A percentile compares a stretch with the other conserved stretches of the same genome.
phyloP scores from a whole-genome alignment of 1,140 invertebrate genomes.

The Hormaphis cornu region DNA sequence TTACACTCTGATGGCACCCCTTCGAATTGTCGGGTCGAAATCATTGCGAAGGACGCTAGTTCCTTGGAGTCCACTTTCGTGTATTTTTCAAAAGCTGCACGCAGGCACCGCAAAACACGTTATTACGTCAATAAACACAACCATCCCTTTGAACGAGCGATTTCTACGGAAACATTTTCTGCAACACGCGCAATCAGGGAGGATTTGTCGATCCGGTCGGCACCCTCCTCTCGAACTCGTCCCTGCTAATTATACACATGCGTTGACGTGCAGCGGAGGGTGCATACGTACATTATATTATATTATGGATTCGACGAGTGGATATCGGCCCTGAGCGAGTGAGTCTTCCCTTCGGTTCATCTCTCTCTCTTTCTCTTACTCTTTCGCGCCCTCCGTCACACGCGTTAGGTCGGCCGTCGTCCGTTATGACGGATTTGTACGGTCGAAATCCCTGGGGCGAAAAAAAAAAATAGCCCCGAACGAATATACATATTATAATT shows the following conservation, averaged over 20 bases:
- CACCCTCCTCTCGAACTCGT: conserved; percentile 2
- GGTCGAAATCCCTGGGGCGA: not conserved
- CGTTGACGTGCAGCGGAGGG: not conserved
- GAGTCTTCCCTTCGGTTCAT: not conserved
- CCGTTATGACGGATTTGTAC: not conserved
- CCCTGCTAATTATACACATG: conserved; percentile 15
- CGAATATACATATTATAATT: not conserved
- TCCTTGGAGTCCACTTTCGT: too few relatives aligned
- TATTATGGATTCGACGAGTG: not conserved
- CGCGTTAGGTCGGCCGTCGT: too few relatives aligned
- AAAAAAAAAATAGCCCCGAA: not conserved
- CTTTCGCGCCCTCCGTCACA: not conserved
- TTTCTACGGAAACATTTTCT: too few relatives aligned
- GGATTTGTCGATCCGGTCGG: not conserved
- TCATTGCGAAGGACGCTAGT: too few relatives aligned
- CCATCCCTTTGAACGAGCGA: too few relatives aligned
- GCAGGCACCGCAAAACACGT: too few relatives aligned
- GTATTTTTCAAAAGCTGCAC: too few relatives aligned
- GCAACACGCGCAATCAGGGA: not conserved
- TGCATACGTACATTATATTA: too few relatives aligned
- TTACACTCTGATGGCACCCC: too few relatives aligned
- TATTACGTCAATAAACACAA: too few relatives aligned
- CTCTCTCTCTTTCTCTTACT: not conserved
- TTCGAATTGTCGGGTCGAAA: too few relatives aligned
- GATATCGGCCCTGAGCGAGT: not conserved